Evolutionary conservation across 2,797 vertebrate species (phyloP).

Genomic region (Pelochelys cantorii): DNA sequence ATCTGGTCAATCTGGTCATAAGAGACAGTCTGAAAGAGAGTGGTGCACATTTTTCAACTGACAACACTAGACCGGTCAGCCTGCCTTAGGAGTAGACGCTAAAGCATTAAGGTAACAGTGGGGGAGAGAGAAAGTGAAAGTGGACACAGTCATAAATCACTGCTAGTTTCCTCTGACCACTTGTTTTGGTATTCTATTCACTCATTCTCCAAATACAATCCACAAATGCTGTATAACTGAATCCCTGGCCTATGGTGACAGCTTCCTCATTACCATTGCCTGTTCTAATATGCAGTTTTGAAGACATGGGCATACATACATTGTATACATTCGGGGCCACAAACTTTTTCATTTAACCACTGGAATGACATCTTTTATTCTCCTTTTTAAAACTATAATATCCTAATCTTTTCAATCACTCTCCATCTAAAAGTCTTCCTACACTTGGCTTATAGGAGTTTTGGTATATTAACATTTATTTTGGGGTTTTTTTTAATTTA

Average conservation of each 20-base stretch:
- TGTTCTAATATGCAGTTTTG: neutral
- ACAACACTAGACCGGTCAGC: no score
- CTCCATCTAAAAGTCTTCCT: neutral
- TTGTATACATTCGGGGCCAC: neutral
- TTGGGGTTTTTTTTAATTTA: neutral
- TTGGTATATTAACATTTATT: neutral
- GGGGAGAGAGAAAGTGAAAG: neutral
- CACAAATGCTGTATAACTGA: neutral
- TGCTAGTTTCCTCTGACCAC: neutral
- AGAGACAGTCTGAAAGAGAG: no score
- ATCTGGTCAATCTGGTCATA: no score
- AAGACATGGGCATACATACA: neutral
- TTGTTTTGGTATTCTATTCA: accelerated
- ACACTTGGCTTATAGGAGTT: neutral
- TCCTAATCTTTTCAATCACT: neutral
- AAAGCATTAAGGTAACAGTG: neutral
- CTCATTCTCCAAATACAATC: neutral
- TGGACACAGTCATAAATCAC: neutral
- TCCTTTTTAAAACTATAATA: neutral
- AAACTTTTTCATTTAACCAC: neutral
- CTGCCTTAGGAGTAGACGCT: neutral
- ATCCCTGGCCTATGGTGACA: neutral
- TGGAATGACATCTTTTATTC: neutral
- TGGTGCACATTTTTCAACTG: no score
- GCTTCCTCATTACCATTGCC: neutral